Percentiles rank a stretch among this genome's conserved stretches.
These are phyloP conservation scores for Cherax destructor DNA, from an alignment of 1,140 invertebrate genomes.

Conservation along the genomic window DNA sequence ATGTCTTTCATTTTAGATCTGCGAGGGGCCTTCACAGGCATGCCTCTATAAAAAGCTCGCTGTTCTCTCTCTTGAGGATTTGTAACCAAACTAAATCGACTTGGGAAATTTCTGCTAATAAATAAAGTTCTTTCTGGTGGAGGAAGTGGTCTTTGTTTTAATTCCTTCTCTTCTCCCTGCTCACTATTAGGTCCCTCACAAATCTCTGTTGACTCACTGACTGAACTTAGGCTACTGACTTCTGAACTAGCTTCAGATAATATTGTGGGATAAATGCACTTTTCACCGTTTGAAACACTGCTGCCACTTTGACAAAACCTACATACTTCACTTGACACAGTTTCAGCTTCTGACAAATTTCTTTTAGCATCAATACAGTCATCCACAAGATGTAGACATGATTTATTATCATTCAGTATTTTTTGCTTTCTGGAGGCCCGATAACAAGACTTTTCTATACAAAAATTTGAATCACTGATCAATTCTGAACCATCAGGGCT, in stretches of 20 bases:
- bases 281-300: neutral
- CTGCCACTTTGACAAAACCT: neutral
- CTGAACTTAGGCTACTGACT: neutral
- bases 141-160: neutral
- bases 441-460: neutral
- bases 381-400: neutral
- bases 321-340: neutral
- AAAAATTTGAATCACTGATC: neutral
- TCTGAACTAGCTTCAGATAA: neutral
- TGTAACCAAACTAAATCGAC: slow-evolving; percentile 35
- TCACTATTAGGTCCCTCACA: neutral
- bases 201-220: neutral
- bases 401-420: neutral
- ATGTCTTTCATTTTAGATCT: slow-evolving; percentile 23
- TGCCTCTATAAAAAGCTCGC: neutral
- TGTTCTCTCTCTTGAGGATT: slow-evolving; percentile 6
- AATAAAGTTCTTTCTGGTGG: slow-evolving; percentile 52
- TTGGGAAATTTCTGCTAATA: slow-evolving; percentile 37
- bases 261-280: neutral
- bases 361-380: neutral
- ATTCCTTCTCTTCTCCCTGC: neutral
- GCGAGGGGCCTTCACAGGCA: neutral
- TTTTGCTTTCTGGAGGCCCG: neutral
- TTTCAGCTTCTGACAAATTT: neutral
- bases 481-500: neutral